Evolutionary conservation across 2,888 invertebrate genomes (phyloP), one percentile per base, ranked within the genome.

Genomic region (Epistrophe eligans): DNA sequence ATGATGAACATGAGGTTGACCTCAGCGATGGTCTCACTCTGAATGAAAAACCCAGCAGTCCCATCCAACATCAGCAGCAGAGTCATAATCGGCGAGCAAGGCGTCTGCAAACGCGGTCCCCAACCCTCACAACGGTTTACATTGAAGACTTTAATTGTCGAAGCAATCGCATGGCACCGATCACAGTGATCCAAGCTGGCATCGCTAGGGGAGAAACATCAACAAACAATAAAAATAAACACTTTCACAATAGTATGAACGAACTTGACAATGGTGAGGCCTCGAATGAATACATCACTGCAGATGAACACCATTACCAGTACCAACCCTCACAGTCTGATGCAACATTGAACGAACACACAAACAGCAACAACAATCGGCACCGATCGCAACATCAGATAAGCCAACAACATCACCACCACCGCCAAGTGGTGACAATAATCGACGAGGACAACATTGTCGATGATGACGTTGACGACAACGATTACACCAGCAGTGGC

Each of bases 111-210:
- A 88, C 58, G n/a, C 58, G 77, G 10, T 84, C 83, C 4, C 82
- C 80, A 24, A 83, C 79, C n/a, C 32, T 85, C 6, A 60, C 85
- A 4, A 82, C 85, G 0, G 81, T 85, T 5, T 85, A 82, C 38
- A 85, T 85, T 57, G 85, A 85, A 15, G 85, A 85, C 5, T 85
- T 81, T n/a, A 77, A 85, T 45, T 77, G 80, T 38, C 71, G 60
- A 43, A 84, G 19, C 40, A 81, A 62, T 19, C 77, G 73, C 4
- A 77, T 85, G 77, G 43, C 85, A 57, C 85, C 85, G 2, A 70
- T 77, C 17, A 85, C 81, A 50, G 85, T 85, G 0, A 82, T 85
- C 7, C 62, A 74, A 24, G 67, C 70, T n/a, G 52, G 64, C 15
- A 50, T 67, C 15, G 11, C 60, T 6, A 28, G 38, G 6, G 67